Evolutionary conservation across 2,797 vertebrate species (phyloP), one percentile per base, ranked within the genome.

Genomic region (Tiaroga cobitis): DNA sequence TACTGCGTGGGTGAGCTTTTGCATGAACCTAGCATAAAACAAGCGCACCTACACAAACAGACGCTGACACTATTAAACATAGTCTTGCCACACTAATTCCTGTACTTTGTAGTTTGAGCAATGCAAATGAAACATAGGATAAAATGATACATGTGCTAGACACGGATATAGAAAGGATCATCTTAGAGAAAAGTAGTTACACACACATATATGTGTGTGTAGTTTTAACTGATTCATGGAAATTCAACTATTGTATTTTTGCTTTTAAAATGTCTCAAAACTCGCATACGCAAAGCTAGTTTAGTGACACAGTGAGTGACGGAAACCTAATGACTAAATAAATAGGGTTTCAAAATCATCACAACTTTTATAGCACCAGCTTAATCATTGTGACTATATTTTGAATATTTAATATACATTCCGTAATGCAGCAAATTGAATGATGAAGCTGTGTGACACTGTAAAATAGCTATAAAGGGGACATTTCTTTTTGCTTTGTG

Each of bases 1-100:
- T 81, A 86, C 87, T 92, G 92, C 84, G 94, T 93, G 94, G 94
- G 93, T 89, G 91, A 93, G 89, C 88, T 90, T 93, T 92, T 94
- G 92, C 93, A 92, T 91, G 92, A 90, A 90, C 90, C 89, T 88
- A 90, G 90, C 89, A 87, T 89, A 83, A 80, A 85, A 73, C 78
- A 46, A 51, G 63, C 65, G 34, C 59, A 78, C 76, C 79, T 29
- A 67, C 51, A 68, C 59, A 81, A 37, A 77, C 54, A 84, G 68
- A 70, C n/a, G 26, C 83, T 39, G 43, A 83, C 59, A 61, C 51
- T 70, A 21, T 15, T 41, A 83, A 56, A 86, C 46, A 54, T 75
- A 61, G 24, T 84, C 59, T 84, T 84, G 39, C 70, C 69, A 49
- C 46, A 80, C 24, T 63, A 34, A 84, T 75, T 82, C 59, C 65